A percentile compares a stretch with the other conserved stretches of the same genome.
Conservation (phyloP, 2,888 invertebrate genomes). For the Phytoseiulus persimilis region DNA sequence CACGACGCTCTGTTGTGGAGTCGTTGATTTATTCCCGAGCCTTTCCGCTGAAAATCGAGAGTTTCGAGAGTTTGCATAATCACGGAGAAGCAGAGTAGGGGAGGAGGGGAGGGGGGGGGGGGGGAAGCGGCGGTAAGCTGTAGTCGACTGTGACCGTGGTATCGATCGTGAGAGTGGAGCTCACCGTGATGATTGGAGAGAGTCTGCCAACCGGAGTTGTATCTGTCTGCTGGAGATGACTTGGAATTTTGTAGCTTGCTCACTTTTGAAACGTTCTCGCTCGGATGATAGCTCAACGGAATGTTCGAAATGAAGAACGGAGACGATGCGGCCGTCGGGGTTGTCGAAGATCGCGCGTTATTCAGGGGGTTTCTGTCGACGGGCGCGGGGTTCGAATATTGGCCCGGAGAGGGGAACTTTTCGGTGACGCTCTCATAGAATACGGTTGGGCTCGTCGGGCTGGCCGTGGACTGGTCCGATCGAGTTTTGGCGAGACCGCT, state of each 20-base stretch:
- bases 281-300: background rate
- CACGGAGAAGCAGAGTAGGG: too few relatives aligned
- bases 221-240: background rate
- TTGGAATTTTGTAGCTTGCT: background rate
- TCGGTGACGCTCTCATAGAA: background rate
- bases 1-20: background rate
- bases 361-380: background rate
- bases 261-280: background rate
- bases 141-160: too few relatives aligned
- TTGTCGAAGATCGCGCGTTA: background rate
- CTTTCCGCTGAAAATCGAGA: background rate
- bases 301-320: background rate
- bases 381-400: slow-evolving; percentile 14
- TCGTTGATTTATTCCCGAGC: background rate
- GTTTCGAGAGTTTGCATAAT: too few relatives aligned
- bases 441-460: background rate
- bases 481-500: slow-evolving; percentile 17
- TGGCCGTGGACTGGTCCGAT: slow-evolving; percentile 17
- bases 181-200: background rate
- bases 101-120: too few relatives aligned
- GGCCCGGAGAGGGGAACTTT: background rate
- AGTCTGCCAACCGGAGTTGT: background rate
- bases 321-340: background rate
- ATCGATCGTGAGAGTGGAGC: too few relatives aligned
- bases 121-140: too few relatives aligned